Conservation (phyloP, 2,113 vertebrate species). For the Eubucco bourcierii region DNA sequence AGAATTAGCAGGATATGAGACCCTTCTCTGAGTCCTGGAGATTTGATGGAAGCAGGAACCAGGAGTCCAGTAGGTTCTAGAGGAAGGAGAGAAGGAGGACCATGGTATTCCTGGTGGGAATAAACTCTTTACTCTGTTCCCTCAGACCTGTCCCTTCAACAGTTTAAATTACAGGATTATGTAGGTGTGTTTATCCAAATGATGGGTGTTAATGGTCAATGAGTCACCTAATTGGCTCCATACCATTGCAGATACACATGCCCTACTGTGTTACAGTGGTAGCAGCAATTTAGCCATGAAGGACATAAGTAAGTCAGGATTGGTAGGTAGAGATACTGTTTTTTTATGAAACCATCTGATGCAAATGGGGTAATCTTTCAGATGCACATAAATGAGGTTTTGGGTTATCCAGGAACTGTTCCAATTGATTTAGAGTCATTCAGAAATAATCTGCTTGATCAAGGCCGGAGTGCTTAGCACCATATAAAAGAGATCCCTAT, state of each 20-base stretch:
- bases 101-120: not conserved
- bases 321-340: not conserved
- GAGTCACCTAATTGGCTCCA: constrained; percentile 28
- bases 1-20: not conserved
- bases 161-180: not conserved
- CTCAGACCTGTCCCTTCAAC: not conserved
- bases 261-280: not conserved
- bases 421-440: constrained; percentile 31
- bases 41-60: not conserved
- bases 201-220: not conserved
- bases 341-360: constrained; percentile 28
- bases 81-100: not conserved
- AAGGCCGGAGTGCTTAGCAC: not conserved
- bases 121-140: not conserved
- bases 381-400: constrained; percentile 18
- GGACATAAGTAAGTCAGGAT: not conserved
- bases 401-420: not conserved
- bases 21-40: not conserved
- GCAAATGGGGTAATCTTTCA: constrained; percentile 29
- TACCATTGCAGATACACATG: constrained; percentile 1
- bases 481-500: constrained; percentile 26
- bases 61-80: not conserved
- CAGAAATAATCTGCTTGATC: constrained; percentile 39
- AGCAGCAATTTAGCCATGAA: not conserved
- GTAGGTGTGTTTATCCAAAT: not conserved